phyloP scores from a whole-genome alignment of 2,113 vertebrate genomes.

The Panthera uncia region DNA sequence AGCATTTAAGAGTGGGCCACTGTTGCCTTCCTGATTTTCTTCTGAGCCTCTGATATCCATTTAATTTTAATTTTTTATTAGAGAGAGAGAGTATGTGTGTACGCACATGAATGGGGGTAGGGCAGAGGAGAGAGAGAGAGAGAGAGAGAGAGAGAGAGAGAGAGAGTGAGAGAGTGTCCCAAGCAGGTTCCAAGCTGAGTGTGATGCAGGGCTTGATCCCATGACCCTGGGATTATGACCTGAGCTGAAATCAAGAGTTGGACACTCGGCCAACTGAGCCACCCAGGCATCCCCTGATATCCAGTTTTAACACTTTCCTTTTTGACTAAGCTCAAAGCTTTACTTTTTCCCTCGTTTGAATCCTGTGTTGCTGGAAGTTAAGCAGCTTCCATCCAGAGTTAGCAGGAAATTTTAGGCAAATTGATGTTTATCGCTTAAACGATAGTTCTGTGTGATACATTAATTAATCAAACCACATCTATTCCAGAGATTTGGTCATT shows the following conservation, averaged over 20 bases:
- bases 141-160: no score
- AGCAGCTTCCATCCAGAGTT: background rate
- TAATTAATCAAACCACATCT: background rate
- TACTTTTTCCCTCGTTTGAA: background rate
- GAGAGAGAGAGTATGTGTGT: no score
- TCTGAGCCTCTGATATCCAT: background rate
- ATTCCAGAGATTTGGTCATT: background rate
- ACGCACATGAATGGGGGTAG: no score
- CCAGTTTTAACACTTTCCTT: background rate
- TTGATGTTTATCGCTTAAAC: background rate
- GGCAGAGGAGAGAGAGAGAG: no score
- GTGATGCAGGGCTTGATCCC: no score
- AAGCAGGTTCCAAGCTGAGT: no score
- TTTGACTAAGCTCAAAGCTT: background rate
- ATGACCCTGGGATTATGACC: no score
- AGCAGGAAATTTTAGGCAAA: conserved; percentile 9
- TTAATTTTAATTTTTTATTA: background rate
- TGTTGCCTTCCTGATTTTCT: background rate
- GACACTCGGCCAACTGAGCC: no score
- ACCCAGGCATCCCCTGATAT: background rate
- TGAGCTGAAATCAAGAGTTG: no score
- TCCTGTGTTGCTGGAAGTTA: background rate
- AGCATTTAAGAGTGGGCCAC: background rate
- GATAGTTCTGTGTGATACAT: background rate
- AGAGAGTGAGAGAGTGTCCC: no score